These are phyloP conservation scores for Argyrosomus japonicus DNA, from an alignment of 2,113 vertebrate genomes.

Conservation along the genomic window DNA sequence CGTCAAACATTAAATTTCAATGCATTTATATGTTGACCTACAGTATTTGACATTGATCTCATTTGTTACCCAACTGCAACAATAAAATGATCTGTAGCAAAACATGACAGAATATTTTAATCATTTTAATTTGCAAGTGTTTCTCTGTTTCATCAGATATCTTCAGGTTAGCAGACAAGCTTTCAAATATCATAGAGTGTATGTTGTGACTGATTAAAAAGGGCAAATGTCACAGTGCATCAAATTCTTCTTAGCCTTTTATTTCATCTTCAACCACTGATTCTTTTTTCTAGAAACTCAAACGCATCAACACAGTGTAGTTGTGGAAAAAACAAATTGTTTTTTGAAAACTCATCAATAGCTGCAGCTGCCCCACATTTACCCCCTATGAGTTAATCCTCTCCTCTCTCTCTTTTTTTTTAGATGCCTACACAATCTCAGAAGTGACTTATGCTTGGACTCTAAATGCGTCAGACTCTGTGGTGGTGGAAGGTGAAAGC, in stretches of 20 bases:
- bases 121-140: neutral
- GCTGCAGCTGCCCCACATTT: constrained; percentile 32
- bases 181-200: constrained; percentile 16
- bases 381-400: constrained; percentile 41
- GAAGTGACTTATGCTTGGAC: constrained; percentile 99
- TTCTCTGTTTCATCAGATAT: constrained; percentile 22
- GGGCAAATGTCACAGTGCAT: constrained; percentile 39
- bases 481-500: constrained; percentile 95
- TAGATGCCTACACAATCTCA: constrained; percentile 97
- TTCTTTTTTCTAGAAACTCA: constrained; percentile 24
- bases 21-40: constrained; percentile 10
- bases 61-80: neutral
- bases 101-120: constrained; percentile 13
- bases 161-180: constrained; percentile 12
- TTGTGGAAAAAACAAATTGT: neutral
- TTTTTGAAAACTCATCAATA: constrained; percentile 34
- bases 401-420: constrained; percentile 18
- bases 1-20: constrained; percentile 20
- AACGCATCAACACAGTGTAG: constrained; percentile 31
- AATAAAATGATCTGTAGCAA: neutral
- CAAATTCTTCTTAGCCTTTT: constrained; percentile 37
- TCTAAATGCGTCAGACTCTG: constrained; percentile 93
- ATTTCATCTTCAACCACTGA: constrained; percentile 35
- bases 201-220: constrained; percentile 45
- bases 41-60: neutral